Percentiles rank a stretch among this genome's conserved stretches.
Conservation (phyloP, 2,113 vertebrate genomes). For the Tupaia chinensis region DNA sequence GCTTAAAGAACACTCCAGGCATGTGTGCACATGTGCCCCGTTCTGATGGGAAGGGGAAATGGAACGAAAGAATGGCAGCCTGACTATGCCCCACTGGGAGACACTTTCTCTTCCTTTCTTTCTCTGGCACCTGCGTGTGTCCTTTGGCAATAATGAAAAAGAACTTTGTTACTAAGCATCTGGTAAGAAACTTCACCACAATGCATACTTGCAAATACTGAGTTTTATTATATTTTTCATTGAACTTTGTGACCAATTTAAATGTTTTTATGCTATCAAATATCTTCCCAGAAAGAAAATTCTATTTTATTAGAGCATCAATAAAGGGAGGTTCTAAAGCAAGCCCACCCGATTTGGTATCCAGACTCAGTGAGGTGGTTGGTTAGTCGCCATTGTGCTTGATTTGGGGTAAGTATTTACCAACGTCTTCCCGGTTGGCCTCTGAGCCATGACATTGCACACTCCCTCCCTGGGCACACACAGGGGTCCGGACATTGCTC, state of each 20-base stretch:
- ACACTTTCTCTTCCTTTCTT: too few relatives aligned
- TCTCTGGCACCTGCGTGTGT: too few relatives aligned
- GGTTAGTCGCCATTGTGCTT: background rate
- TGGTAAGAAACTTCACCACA: background rate
- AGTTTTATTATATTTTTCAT: slow-evolving; percentile 26
- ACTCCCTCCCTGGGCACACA: background rate
- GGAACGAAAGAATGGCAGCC: too few relatives aligned
- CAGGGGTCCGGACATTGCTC: background rate
- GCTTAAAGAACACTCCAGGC: too few relatives aligned
- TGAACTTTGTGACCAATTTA: slow-evolving; percentile 17
- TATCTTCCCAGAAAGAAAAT: background rate
- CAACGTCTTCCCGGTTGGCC: background rate
- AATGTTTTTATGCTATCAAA: slow-evolving; percentile 31
- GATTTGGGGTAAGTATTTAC: background rate
- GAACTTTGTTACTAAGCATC: background rate
- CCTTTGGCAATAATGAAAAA: too few relatives aligned
- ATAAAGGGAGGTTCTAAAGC: background rate
- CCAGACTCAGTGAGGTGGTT: background rate
- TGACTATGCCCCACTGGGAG: too few relatives aligned
- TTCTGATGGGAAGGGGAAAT: too few relatives aligned
- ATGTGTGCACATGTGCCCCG: too few relatives aligned
- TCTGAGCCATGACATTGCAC: background rate
- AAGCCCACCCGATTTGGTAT: background rate
- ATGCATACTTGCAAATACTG: background rate
- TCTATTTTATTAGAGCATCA: background rate